Evolutionary conservation across 1,140 invertebrate genomes (phyloP).

Genomic region (Drosophila mauritiana): DNA sequence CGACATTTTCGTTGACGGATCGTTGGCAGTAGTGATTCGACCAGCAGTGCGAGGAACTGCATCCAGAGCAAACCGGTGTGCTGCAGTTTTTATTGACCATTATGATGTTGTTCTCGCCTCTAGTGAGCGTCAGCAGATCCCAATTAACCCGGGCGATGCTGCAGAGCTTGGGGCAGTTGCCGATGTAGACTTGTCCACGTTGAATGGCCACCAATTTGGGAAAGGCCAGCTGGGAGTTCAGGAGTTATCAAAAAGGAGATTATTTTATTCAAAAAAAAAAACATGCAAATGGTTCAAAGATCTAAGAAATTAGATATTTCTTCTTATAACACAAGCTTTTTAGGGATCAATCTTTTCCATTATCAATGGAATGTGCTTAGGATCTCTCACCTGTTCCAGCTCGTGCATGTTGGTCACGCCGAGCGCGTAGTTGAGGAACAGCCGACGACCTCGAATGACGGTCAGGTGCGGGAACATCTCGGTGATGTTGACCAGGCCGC

Average conservation of each 20-base stretch:
- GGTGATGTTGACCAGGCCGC: constrained; percentile 90
- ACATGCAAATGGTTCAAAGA: not conserved
- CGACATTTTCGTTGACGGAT: constrained; percentile 77
- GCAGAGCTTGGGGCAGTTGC: constrained; percentile 67
- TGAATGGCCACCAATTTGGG: constrained; percentile 71
- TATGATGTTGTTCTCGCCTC: constrained; percentile 65
- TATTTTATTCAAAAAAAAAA: too few relatives aligned
- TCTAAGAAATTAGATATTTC: too few relatives aligned
- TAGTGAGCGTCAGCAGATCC: constrained; percentile 69
- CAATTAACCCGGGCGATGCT: constrained; percentile 66
- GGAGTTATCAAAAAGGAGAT: not conserved
- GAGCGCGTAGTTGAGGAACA: constrained; percentile 95
- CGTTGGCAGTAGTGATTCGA: constrained; percentile 68
- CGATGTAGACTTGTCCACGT: constrained; percentile 74
- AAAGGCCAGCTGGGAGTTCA: constrained; percentile 66
- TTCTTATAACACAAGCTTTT: too few relatives aligned
- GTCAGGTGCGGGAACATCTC: constrained; percentile 96
- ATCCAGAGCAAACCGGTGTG: constrained; percentile 58
- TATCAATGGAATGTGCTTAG: not conserved
- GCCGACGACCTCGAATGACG: constrained; percentile 94
- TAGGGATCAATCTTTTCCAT: not conserved
- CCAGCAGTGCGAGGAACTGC: constrained; percentile 67
- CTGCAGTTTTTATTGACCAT: constrained; percentile 46
- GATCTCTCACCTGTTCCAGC: constrained; percentile 53
- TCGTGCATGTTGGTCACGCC: constrained; percentile 86